Percentiles rank a stretch among this genome's conserved stretches.
Evolutionary conservation across 1,140 invertebrate genomes (phyloP).

Genomic region (Drosophila kurseongensis): DNA sequence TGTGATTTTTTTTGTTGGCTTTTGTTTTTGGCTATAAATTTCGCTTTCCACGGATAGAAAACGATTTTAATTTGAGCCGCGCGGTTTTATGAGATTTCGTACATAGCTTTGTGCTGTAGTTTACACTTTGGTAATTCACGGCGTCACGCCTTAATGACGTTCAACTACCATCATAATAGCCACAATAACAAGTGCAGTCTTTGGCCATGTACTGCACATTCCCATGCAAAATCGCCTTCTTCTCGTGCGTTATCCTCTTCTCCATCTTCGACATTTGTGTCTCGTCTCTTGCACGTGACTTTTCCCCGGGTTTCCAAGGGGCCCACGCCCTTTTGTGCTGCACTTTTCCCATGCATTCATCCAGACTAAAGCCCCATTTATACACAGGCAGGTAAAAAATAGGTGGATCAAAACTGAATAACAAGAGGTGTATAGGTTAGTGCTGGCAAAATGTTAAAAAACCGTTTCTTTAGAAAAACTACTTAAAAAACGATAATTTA

Average conservation of each 20-base stretch:
- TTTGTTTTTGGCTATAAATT: slow-evolving; percentile 67
- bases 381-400: not conserved
- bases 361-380: slow-evolving; percentile 15
- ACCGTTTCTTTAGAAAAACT: too few relatives aligned
- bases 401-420: not conserved
- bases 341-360: slow-evolving; percentile 33
- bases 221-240: slow-evolving; percentile 34
- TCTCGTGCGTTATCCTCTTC: slow-evolving; percentile 7
- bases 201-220: slow-evolving; percentile 57
- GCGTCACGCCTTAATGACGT: slow-evolving; percentile 77
- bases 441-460: not conserved
- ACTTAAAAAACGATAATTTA: too few relatives aligned
- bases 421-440: not conserved
- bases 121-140: slow-evolving; percentile 78
- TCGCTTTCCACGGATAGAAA: slow-evolving; percentile 75
- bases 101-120: slow-evolving; percentile 50
- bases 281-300: slow-evolving; percentile 48
- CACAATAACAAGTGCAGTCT: slow-evolving; percentile 35
- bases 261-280: slow-evolving; percentile 28
- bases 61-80: slow-evolving; percentile 62
- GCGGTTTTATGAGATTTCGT: slow-evolving; percentile 55
- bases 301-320: slow-evolving; percentile 14
- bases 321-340: slow-evolving; percentile 68
- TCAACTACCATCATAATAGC: slow-evolving; percentile 39
- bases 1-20: slow-evolving; percentile 31